Evolutionary conservation across 1,140 invertebrate genomes (phyloP).

Genomic region (Drosophila baimaii): DNA sequence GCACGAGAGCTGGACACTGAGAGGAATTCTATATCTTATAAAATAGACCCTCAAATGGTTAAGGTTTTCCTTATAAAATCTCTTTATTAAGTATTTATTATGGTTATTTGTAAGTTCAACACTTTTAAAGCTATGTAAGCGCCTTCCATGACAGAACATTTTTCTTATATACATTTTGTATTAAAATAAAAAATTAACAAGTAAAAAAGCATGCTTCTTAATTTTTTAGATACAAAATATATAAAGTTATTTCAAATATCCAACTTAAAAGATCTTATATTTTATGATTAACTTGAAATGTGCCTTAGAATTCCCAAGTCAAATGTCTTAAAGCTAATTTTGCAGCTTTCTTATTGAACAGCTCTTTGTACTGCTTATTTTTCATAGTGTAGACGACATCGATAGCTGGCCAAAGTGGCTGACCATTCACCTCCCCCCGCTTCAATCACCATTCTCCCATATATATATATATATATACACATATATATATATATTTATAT

Average conservation of each 20-base stretch:
- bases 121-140: too few species aligned
- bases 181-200: too few species aligned
- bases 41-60: neutral
- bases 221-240: too few species aligned
- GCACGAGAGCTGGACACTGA: neutral
- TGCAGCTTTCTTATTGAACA: neutral
- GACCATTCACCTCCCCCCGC: constrained; percentile 40
- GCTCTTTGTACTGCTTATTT: neutral
- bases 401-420: constrained; percentile 76
- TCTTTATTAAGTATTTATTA: too few species aligned
- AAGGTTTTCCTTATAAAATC: too few species aligned
- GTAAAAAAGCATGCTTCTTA: too few species aligned
- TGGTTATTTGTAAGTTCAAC: too few species aligned
- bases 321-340: neutral
- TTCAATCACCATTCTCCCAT: neutral
- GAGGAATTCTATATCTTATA: neutral
- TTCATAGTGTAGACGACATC: constrained; percentile 45
- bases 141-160: too few species aligned
- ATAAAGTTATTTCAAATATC: neutral
- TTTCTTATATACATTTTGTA: too few species aligned
- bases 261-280: neutral
- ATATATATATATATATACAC: too few species aligned
- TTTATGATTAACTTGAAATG: too few species aligned
- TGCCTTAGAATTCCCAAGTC: too few species aligned
- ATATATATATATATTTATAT: constrained; percentile 5